phyloP scores from a whole-genome alignment of 1,140 invertebrate species.

The Elysia chlorotica region DNA sequence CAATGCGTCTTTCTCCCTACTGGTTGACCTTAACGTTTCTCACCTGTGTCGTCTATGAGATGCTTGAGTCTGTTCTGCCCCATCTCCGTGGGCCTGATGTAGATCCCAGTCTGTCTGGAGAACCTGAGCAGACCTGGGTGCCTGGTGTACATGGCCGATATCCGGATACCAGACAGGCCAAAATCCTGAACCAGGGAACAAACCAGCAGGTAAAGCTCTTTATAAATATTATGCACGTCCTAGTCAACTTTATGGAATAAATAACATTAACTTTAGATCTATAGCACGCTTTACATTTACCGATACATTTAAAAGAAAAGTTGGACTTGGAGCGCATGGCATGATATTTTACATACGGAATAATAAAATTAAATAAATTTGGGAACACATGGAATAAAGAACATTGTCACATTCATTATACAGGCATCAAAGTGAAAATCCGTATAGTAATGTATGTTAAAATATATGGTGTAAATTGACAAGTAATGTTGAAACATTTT shows the following conservation, averaged over 20 bases:
- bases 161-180: constrained; percentile 29
- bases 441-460: no score
- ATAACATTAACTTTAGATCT: no score
- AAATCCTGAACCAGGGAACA: constrained; percentile 21
- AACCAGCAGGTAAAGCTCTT: not conserved
- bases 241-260: not conserved
- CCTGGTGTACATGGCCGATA: no score
- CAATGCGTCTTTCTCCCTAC: no score
- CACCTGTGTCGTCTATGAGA: constrained; percentile 25
- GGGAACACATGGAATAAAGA: no score
- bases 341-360: not conserved
- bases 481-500: not conserved
- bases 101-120: constrained; percentile 12
- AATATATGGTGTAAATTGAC: not conserved
- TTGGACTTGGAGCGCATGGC: not conserved
- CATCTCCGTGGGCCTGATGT: constrained; percentile 15
- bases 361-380: not conserved
- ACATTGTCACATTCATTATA: no score
- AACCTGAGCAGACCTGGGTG: constrained; percentile 24
- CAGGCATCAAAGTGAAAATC: no score
- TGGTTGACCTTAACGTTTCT: no score
- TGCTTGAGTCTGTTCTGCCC: constrained; percentile 24
- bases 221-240: not conserved
- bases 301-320: not conserved
- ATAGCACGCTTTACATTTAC: no score